A percentile compares a stretch with the other conserved stretches of the same genome.
Conservation (phyloP, 2,797 vertebrate genomes). For the Scleropages formosus region DNA sequence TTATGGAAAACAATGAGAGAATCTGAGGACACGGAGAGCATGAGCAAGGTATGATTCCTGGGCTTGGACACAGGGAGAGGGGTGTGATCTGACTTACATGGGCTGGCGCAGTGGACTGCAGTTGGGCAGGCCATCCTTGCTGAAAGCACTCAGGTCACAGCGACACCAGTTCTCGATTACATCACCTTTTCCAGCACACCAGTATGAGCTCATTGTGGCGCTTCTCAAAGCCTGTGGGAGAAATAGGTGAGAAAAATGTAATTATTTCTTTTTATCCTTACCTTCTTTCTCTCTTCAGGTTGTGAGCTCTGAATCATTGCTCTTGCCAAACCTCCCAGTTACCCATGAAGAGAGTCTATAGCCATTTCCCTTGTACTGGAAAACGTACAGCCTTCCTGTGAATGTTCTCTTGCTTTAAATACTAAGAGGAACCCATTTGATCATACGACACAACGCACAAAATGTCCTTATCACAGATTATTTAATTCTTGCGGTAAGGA, state of each 20-base stretch:
- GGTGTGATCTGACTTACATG: conserved; percentile 75
- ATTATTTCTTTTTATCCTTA: conserved; percentile 53
- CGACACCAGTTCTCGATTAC: conserved; percentile 99
- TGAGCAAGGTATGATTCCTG: background rate
- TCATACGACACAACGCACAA: background rate
- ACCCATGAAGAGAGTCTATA: conserved; percentile 14
- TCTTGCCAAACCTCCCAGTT: conserved; percentile 23
- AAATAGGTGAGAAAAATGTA: conserved; percentile 70
- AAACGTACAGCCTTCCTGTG: background rate
- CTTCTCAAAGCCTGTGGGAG: conserved; percentile 84
- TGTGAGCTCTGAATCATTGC: conserved; percentile 21
- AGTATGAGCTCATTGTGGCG: conserved; percentile 97
- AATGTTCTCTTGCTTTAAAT: background rate
- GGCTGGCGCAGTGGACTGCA: conserved; percentile 92
- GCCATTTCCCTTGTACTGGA: background rate
- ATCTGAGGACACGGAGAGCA: background rate
- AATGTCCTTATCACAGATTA: background rate
- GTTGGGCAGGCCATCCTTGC: conserved; percentile 90
- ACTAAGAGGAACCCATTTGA: background rate
- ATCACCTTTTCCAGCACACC: conserved; percentile 97
- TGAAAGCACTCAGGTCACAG: conserved; percentile 94
- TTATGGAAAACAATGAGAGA: background rate
- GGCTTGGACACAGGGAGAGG: background rate
- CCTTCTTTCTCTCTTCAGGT: background rate
- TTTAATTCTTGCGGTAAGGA: conserved; percentile 1